Conservation (phyloP, 35 echinoderm and acorn worm species). For the Ptychodera flava region DNA sequence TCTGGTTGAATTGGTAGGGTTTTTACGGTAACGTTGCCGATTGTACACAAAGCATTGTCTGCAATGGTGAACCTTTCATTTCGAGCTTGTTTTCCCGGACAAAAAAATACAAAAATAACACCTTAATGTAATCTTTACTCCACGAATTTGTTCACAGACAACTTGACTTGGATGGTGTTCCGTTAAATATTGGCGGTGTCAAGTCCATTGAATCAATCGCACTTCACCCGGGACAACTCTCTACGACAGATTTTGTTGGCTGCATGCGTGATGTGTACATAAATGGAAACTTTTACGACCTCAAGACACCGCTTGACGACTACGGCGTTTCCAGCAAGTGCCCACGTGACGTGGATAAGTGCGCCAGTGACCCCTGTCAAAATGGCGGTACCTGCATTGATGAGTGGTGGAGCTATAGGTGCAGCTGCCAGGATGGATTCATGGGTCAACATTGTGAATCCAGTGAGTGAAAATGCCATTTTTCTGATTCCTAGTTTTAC, state of each 20-base stretch:
- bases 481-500: no score
- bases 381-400: conserved; percentile 53
- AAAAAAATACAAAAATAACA: no score
- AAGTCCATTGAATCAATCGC: conserved; percentile 41
- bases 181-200: conserved; percentile 68
- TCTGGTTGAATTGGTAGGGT: no score
- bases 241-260: conserved; percentile 79
- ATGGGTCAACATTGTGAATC: conserved; percentile 48
- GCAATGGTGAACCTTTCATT: no score
- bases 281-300: conserved; percentile 40
- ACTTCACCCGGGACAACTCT: conserved; percentile 57
- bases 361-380: conserved; percentile 14
- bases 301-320: conserved; percentile 9
- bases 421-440: conserved; percentile 49
- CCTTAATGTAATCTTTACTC: no score
- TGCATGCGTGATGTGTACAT: conserved; percentile 78
- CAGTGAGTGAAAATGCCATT: conserved; percentile 36
- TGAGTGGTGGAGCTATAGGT: conserved; percentile 86
- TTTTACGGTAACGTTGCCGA: no score
- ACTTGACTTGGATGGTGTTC: conserved; percentile 38
- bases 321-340: conserved; percentile 45
- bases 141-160: conserved; percentile 45
- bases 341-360: conserved; percentile 36
- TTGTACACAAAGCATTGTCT: no score
- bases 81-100: no score